Evolutionary conservation across 92 coral and sea anemone genomes (phyloP).

Genomic region (Palythoa grandis): DNA sequence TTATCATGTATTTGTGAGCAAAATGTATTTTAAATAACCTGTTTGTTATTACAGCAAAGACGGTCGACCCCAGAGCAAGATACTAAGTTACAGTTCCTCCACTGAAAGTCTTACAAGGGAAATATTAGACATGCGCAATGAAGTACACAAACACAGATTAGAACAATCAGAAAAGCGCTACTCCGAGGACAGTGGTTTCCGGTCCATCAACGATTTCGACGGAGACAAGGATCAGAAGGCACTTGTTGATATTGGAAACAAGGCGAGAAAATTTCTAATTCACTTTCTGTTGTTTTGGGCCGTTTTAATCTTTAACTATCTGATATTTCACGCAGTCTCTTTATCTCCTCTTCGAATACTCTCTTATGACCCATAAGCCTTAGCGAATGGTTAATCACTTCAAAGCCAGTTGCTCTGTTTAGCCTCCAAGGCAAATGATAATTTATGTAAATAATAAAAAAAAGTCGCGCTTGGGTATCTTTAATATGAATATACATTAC

Average conservation of each 20-base stretch:
- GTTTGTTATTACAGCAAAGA: slow-evolving; percentile 22
- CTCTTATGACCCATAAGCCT: slow-evolving; percentile 14
- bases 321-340: slow-evolving; percentile 12
- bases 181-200: slow-evolving; percentile 45
- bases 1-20: no score
- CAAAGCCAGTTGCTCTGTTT: background rate
- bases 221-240: slow-evolving; percentile 27
- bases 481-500: no score
- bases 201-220: slow-evolving; percentile 34
- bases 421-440: no score
- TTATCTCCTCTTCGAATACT: slow-evolving; percentile 18
- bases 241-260: slow-evolving; percentile 30
- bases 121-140: slow-evolving; percentile 26
- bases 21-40: background rate
- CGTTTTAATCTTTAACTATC: slow-evolving; percentile 19
- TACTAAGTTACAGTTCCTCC: slow-evolving; percentile 33
- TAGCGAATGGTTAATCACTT: background rate
- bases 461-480: no score
- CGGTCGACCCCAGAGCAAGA: slow-evolving; percentile 39
- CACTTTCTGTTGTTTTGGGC: slow-evolving; percentile 38
- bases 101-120: slow-evolving; percentile 40
- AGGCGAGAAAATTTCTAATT: slow-evolving; percentile 49
- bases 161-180: slow-evolving; percentile 26
- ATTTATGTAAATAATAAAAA: no score
- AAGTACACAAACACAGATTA: slow-evolving; percentile 9